These are phyloP conservation scores for Atethmia centrago DNA, from an alignment of 2,888 invertebrate species.

Conservation along the genomic window DNA sequence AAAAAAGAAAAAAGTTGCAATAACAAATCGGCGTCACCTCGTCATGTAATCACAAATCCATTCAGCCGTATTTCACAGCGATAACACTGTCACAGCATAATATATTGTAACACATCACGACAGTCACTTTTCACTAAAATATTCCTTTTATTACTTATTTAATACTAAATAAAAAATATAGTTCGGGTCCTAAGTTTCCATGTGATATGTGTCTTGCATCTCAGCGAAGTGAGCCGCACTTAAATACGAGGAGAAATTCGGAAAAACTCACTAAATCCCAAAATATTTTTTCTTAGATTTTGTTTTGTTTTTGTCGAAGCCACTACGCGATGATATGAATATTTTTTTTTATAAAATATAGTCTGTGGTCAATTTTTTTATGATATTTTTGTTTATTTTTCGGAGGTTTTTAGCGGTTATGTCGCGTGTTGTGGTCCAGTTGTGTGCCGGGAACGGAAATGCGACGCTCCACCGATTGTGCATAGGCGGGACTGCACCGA, in stretches of 20 bases:
- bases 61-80: slow-evolving; percentile 82
- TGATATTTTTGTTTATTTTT: slow-evolving; percentile 79
- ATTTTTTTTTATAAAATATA: slow-evolving; percentile 85
- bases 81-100: slow-evolving; percentile 84
- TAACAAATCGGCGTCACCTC: slow-evolving; percentile 82
- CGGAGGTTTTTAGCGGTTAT: slow-evolving; percentile 86
- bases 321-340: slow-evolving; percentile 77
- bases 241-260: slow-evolving; percentile 80
- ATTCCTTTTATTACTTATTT: slow-evolving; percentile 76
- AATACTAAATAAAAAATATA: slow-evolving; percentile 82
- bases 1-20: slow-evolving; percentile 85
- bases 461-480: slow-evolving; percentile 89
- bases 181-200: slow-evolving; percentile 89
- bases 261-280: slow-evolving; percentile 85
- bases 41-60: slow-evolving; percentile 82
- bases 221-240: slow-evolving; percentile 74
- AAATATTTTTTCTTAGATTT: slow-evolving; percentile 70
- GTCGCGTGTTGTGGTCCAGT: slow-evolving; percentile 86
- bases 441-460: slow-evolving; percentile 84
- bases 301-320: slow-evolving; percentile 65
- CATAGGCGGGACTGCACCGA: slow-evolving; percentile 90
- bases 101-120: slow-evolving; percentile 85
- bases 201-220: slow-evolving; percentile 88
- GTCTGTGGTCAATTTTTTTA: slow-evolving; percentile 83
- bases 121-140: slow-evolving; percentile 84